Conservation (phyloP, 2,113 vertebrate genomes). For the Alaudala cheleensis region DNA sequence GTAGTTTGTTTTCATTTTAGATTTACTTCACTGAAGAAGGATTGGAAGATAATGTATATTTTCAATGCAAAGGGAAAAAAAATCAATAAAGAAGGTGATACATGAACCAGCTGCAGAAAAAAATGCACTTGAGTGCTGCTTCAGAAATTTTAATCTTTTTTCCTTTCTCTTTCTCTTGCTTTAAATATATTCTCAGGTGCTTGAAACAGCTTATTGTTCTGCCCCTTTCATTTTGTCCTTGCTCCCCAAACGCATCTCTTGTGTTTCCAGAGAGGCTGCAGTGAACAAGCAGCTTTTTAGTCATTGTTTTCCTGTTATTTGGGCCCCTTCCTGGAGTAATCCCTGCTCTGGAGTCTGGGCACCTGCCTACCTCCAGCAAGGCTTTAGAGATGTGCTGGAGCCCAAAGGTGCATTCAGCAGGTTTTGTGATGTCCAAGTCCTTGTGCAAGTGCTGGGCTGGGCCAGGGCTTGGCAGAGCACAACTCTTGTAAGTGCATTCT, state of each 20-base stretch:
- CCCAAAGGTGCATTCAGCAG: accelerated
- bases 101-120: conserved; percentile 24
- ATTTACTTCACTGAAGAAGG: conserved; percentile 66
- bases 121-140: conserved; percentile 34
- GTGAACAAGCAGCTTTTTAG: background rate
- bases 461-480: background rate
- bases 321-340: background rate
- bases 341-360: background rate
- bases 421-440: background rate
- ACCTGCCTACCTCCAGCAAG: background rate
- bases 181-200: conserved; percentile 21
- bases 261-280: background rate
- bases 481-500: background rate
- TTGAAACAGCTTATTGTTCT: background rate
- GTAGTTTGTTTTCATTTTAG: conserved; percentile 74
- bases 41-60: conserved; percentile 65
- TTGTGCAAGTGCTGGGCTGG: background rate
- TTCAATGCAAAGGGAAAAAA: background rate
- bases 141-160: conserved; percentile 16
- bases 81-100: conserved; percentile 49
- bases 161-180: background rate
- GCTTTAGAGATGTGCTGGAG: background rate
- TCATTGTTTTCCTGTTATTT: background rate
- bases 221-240: background rate
- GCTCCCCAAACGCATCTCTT: background rate